Percentiles rank a stretch among this genome's conserved stretches.
Evolutionary conservation across 35 echinoderm and acorn worm genomes (phyloP).

Genomic region (Apostichopus californicus): DNA sequence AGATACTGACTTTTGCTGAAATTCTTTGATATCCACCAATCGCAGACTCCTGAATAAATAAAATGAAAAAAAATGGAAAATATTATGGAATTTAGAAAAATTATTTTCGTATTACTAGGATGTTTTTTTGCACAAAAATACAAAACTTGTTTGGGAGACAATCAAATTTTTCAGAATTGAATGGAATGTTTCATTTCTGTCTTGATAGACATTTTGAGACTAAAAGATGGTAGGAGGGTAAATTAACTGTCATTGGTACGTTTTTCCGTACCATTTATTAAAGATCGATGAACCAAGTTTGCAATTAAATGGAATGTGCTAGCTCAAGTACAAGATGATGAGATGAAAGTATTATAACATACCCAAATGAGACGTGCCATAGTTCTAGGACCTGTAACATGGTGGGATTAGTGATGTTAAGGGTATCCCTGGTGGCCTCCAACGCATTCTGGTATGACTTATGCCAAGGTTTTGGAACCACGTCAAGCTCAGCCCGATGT

Average conservation of each 20-base stretch:
- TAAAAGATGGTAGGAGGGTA: too few species aligned
- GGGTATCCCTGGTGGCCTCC: slow-evolving; percentile 48
- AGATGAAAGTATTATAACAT: slow-evolving; percentile 4
- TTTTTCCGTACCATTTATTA: too few species aligned
- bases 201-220: too few species aligned
- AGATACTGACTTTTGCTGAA: slow-evolving; percentile 90
- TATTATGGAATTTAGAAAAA: too few species aligned
- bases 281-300: too few species aligned
- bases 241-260: too few species aligned
- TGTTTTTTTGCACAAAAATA: too few species aligned
- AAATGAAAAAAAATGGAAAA: background rate
- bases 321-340: background rate
- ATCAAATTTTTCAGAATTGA: too few species aligned
- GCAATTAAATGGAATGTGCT: too few species aligned
- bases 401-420: slow-evolving; percentile 93
- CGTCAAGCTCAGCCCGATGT: slow-evolving; percentile 80
- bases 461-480: slow-evolving; percentile 98
- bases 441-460: slow-evolving; percentile 76
- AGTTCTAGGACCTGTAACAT: slow-evolving; percentile 96
- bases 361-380: slow-evolving; percentile 99
- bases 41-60: slow-evolving; percentile 67
- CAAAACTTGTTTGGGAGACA: too few species aligned
- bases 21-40: slow-evolving; percentile 89
- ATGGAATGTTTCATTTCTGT: too few species aligned
- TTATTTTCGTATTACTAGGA: too few species aligned